phyloP scores from a whole-genome alignment of 2,888 invertebrate genomes.

The Blomia tropicalis region DNA sequence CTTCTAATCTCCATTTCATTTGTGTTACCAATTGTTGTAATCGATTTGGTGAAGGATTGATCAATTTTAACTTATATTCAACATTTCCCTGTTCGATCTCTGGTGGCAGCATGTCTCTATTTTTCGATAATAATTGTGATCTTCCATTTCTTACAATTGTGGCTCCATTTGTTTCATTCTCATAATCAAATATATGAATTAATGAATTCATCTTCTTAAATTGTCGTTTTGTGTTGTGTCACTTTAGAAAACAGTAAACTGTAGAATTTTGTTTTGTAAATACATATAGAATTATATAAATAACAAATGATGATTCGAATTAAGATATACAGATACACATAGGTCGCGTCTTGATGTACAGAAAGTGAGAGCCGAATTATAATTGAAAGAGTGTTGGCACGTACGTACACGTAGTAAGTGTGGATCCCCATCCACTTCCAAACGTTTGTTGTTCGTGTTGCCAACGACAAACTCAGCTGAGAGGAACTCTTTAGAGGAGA shows the following conservation, averaged over 20 bases:
- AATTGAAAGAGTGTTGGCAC: not conserved
- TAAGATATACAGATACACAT: not conserved
- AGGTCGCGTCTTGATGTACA: not conserved
- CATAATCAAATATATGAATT: not conserved
- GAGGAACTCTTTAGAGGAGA: too few relatives aligned
- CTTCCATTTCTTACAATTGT: not conserved
- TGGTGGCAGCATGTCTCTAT: constrained; percentile 48
- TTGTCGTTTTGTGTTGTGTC: not conserved
- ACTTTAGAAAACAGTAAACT: not conserved
- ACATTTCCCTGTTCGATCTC: constrained; percentile 87
- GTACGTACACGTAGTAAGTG: not conserved
- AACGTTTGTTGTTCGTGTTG: not conserved
- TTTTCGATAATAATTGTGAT: not conserved
- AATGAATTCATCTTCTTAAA: not conserved
- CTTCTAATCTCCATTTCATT: constrained; percentile 90
- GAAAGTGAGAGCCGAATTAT: not conserved
- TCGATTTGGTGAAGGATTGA: constrained; percentile 72
- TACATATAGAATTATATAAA: too few relatives aligned
- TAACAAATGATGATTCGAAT: not conserved
- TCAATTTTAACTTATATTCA: constrained; percentile 85
- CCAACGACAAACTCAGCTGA: not conserved
- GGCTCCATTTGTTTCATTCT: not conserved
- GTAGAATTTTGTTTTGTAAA: too few relatives aligned
- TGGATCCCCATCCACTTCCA: not conserved
- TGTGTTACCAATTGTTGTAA: constrained; percentile 94